These are phyloP conservation scores for Argentina silus DNA, from an alignment of 2,797 vertebrate genomes.

Conservation along the genomic window DNA sequence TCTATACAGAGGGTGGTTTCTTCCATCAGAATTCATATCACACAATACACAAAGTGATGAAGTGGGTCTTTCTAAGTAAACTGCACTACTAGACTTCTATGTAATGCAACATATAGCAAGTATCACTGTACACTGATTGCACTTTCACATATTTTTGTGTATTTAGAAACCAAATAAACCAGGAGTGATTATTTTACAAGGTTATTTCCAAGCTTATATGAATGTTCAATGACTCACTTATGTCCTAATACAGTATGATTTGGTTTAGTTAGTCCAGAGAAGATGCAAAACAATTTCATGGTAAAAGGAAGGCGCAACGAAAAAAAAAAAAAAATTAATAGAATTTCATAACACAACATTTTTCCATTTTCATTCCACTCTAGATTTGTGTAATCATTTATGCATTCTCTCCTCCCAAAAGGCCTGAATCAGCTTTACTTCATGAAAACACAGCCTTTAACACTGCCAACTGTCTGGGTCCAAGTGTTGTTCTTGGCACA, in stretches of 20 bases:
- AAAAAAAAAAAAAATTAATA: not conserved
- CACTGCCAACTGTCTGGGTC: conserved; percentile 28
- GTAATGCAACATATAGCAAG: conserved; percentile 31
- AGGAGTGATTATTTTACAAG: conserved; percentile 2
- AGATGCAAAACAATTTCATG: not conserved
- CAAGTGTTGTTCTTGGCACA: conserved; percentile 62
- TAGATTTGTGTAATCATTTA: not conserved
- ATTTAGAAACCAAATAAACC: conserved; percentile 8
- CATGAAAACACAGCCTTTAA: conserved; percentile 6
- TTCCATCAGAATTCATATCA: conserved; percentile 7
- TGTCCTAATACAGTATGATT: conserved; percentile 17
- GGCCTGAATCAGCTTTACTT: not conserved
- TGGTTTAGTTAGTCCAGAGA: conserved; percentile 17
- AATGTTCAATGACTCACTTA: not conserved
- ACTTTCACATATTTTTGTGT: conserved; percentile 46
- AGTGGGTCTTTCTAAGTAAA: conserved; percentile 34
- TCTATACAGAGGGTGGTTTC: conserved; percentile 9
- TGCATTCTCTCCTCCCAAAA: conserved; percentile 1
- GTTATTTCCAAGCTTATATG: not conserved
- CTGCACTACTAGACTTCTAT: conserved; percentile 16
- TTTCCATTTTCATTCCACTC: not conserved
- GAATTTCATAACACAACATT: not conserved
- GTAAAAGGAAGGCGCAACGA: not conserved
- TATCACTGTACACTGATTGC: conserved; percentile 49
- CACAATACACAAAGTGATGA: conserved; percentile 26